These are phyloP conservation scores for Tursiops truncatus DNA, from an alignment of 2,113 vertebrate species.

Conservation along the genomic window DNA sequence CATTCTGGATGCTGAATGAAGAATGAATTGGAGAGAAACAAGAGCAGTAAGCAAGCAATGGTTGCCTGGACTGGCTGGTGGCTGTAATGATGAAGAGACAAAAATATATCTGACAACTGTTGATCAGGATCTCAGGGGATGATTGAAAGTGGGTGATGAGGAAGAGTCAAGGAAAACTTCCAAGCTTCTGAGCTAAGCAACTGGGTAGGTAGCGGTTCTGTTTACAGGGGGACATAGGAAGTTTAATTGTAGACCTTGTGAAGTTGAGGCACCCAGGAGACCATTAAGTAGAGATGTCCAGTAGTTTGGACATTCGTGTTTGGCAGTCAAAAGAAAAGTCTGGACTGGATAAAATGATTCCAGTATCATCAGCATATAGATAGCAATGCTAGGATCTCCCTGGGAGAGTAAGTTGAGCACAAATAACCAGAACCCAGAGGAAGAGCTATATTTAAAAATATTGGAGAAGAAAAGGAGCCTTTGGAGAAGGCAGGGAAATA, in stretches of 20 bases:
- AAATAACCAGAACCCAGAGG: not conserved
- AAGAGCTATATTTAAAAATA: not conserved
- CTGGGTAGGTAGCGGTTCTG: not conserved
- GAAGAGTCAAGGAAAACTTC: not conserved
- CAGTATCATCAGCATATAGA: not conserved
- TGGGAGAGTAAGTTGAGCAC: not conserved
- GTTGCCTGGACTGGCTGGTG: not conserved
- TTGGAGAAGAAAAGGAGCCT: not conserved
- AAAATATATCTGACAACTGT: not conserved
- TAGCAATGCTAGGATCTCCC: not conserved
- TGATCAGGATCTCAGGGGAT: not conserved
- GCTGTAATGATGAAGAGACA: not conserved
- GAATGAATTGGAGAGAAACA: not conserved
- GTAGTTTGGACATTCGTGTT: not conserved
- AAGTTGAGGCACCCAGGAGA: not conserved
- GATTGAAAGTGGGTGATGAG: not conserved
- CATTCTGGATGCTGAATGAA: not conserved
- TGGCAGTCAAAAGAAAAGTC: not conserved
- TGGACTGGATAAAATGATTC: not conserved
- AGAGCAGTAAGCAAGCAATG: not conserved
- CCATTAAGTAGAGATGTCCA: not conserved
- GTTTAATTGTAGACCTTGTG: not conserved
- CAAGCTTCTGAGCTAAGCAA: not conserved
- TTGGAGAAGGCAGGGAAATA: not conserved
- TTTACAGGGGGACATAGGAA: not conserved